Conservation (phyloP, 2,113 vertebrate species). For the Melanotaenia duboulayi region DNA sequence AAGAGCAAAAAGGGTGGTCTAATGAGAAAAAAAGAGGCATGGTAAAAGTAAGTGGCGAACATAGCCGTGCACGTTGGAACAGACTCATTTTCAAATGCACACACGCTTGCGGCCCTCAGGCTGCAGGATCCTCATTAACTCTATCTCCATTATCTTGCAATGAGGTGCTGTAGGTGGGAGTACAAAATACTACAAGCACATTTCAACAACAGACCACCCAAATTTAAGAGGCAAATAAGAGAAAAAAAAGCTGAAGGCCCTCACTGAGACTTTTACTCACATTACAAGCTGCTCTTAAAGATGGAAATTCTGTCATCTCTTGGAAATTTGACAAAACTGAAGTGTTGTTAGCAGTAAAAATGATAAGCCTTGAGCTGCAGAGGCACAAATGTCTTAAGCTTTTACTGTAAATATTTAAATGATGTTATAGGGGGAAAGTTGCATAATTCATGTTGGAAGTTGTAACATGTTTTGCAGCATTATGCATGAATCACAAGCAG, state of each 20-base stretch:
- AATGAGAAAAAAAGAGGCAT: slow-evolving; percentile 20
- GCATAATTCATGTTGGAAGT: slow-evolving; percentile 11
- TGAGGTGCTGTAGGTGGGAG: slow-evolving; percentile 27
- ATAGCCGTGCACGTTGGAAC: slow-evolving; percentile 10
- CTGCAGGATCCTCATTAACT: slow-evolving; percentile 37
- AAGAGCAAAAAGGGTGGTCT: background rate
- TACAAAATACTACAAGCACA: slow-evolving; percentile 16
- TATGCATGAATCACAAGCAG: slow-evolving; percentile 15
- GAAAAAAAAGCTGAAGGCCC: background rate
- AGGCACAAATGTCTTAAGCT: background rate
- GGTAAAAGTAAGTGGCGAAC: slow-evolving; percentile 31
- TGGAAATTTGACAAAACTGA: background rate
- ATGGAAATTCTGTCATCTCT: background rate
- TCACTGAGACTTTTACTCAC: background rate
- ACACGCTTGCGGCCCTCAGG: slow-evolving; percentile 7
- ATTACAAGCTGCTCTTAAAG: background rate
- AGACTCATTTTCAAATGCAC: slow-evolving; percentile 37
- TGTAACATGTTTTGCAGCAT: slow-evolving; percentile 23
- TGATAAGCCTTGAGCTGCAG: background rate
- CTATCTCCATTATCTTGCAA: slow-evolving; percentile 48
- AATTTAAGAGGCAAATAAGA: background rate
- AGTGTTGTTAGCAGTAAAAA: background rate
- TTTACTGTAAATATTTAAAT: slow-evolving; percentile 13
- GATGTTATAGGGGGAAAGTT: slow-evolving; percentile 10
- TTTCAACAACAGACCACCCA: slow-evolving; percentile 42